Evolutionary conservation across 1,140 invertebrate species (phyloP), one percentile per base, ranked within the genome.

Genomic region (Marisa cornuarietis): DNA sequence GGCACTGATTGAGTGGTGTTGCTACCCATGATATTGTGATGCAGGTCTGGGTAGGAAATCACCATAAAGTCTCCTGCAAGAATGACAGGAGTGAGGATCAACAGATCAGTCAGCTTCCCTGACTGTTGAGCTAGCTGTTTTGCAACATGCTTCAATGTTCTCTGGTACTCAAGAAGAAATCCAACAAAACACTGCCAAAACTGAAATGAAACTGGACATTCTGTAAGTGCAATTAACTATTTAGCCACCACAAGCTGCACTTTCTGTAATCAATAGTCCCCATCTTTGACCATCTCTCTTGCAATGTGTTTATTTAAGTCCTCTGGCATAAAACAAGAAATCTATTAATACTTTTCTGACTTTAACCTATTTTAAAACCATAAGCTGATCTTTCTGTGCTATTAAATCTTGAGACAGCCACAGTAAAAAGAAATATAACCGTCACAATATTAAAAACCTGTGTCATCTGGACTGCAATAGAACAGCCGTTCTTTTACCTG

Each of bases 21-120:
- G 18, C 18, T 26, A 13, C 75, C 68, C 24, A 78, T 84, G 31
- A 85, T 80, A 71, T 86, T 79, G 2, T 75, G 71, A 73, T 85
- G 87, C 61, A 89, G 83, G 78, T 89, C 86, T n/a, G 80, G 79
- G 20, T 88, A 14, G 14, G 85, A 85, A 10, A 90, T 86, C 14
- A 83, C 83, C 83, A 87, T 81, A 3, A 89, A 80, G 73, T 85
- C 81, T 51, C 88, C 88, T 89, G 78, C 5, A 80, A 81, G 62
- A 66, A 24, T n/a, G 61, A 9, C 54, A 66, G 65, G 76, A 65
- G 61, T 26, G 58, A 66, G 76, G n/a, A 49, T 14, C 54, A 65
- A 26, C 20, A 24, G 10, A 6, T 18, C 13, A 79, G 54, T 73
- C 16, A 73, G 71, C 16, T 52, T 54, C 42, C 7, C 49, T 20